A percentile compares a stretch with the other conserved stretches of the same genome.
Conservation (phyloP, 2,113 vertebrate species). For the Desmodus rotundus region DNA sequence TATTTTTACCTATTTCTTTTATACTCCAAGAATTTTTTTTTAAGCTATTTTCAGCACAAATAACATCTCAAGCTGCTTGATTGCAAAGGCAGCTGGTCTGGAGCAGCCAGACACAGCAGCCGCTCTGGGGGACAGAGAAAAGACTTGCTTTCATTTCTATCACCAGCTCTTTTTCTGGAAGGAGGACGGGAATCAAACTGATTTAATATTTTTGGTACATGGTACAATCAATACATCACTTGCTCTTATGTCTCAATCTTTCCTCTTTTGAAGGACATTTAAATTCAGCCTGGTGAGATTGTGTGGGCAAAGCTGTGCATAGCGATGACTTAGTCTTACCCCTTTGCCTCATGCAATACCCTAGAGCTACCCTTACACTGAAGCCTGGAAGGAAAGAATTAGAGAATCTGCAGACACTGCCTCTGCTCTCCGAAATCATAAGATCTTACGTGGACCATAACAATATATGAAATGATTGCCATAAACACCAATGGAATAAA, state of each 20-base stretch:
- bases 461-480: neutral
- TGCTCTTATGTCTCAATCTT: neutral
- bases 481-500: conserved; percentile 33
- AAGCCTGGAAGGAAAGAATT: neutral
- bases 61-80: neutral
- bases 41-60: neutral
- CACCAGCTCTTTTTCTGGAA: neutral
- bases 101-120: neutral
- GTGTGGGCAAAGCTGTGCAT: neutral
- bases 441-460: neutral
- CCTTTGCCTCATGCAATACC: neutral
- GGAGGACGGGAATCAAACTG: neutral
- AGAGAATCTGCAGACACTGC: neutral
- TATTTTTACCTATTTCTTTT: conserved; percentile 11
- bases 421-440: neutral
- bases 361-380: neutral
- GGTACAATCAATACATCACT: neutral
- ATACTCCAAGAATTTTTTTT: neutral
- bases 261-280: neutral
- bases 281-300: neutral
- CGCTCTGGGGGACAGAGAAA: neutral
- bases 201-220: neutral
- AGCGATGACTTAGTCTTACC: neutral
- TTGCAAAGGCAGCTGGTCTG: neutral
- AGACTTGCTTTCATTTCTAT: neutral